Base-by-base conservation (phyloP, 2,888 invertebrate species). In the Callimorpha dominula region DNA sequence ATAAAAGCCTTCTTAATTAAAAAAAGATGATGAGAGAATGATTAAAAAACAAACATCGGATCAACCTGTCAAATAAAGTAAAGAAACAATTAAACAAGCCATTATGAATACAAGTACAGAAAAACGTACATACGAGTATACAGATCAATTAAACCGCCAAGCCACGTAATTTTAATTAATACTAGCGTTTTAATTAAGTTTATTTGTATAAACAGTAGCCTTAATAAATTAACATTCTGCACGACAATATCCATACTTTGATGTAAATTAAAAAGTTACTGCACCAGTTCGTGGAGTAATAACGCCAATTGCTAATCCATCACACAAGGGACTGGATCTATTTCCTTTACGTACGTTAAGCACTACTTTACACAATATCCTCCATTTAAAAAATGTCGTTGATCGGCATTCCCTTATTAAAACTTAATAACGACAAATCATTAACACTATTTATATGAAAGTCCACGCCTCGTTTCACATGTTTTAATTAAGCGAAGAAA, bases 401-500 rank as follows among this genome's bases (percentile, higher is more conserved):
- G 12, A 69, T 71, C 69, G 49, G 73, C 79, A 78, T 79, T 79
- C 72, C 65, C 54, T 43, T 77, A 83, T 68, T 78, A 80, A 73
- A 79, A 31, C 4, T 78, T 79, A 81, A 81, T 84, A 80, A 77
- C 81, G 79, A 82, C 81, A 83, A 85, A 87, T 87, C 78, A 78
- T 77, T 52, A 49, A 68, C 74, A 77, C 76, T 60, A 74, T 79
- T 70, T 85, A 88, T 88, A 86, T 84, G 85, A 83, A 88, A 86
- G 65, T 76, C 81, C 86, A 85, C 86, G 81, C 87, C 85, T 80
- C 62, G 70, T 86, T 84, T 88, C 89, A 89, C 93, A 91, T 91
- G 92, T 91, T 92, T 94, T 91, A 93, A 94, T 94, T 91, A 49
- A 31, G 91, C 88, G 17, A 5, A 15, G 66, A 1, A 40, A 52